Evolutionary conservation across 2,113 vertebrate genomes (phyloP).

Genomic region (Lichenostomus cassidix): DNA sequence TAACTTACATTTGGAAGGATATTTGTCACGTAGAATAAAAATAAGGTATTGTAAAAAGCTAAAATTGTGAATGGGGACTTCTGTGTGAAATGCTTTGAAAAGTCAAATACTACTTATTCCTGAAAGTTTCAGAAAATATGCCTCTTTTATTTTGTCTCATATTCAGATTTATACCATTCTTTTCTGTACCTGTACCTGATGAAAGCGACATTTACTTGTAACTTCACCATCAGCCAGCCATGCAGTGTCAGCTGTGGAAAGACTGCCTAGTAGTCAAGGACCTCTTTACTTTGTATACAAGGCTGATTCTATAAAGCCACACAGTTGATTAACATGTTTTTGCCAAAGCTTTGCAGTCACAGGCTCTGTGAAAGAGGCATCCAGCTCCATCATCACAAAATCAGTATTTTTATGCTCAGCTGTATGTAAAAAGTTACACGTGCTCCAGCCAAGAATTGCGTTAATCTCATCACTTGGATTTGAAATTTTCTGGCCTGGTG

Average conservation of each 20-base stretch:
- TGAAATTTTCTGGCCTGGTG: background rate
- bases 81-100: background rate
- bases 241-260: background rate
- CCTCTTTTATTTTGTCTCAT: background rate
- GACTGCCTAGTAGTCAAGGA: background rate
- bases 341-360: background rate
- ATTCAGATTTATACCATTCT: background rate
- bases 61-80: background rate
- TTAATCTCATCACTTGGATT: background rate
- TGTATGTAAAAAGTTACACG: background rate
- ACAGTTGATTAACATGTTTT: background rate
- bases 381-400: background rate
- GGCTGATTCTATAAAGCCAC: background rate
- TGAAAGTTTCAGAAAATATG: background rate
- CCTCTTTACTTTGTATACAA: background rate
- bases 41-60: background rate
- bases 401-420: background rate
- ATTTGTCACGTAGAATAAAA: background rate
- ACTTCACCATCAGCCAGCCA: background rate
- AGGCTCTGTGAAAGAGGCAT: background rate
- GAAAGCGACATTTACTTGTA: background rate
- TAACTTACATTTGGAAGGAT: background rate
- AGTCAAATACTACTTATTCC: background rate
- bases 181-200: background rate
- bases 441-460: background rate